phyloP scores from a whole-genome alignment of 1,140 invertebrate genomes.

The Drosophila fuyamai region DNA sequence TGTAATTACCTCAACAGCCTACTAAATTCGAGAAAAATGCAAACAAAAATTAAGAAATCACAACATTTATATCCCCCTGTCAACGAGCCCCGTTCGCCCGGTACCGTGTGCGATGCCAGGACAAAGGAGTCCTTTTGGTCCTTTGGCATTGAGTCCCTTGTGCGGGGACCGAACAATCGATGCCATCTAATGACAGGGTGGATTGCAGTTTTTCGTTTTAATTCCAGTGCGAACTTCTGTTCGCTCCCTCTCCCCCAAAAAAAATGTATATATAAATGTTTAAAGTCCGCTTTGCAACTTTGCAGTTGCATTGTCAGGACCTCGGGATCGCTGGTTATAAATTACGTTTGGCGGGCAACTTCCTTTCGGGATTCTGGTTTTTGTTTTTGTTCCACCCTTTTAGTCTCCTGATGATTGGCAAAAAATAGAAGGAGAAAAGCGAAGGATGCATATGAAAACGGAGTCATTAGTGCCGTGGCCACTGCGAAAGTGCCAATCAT shows the following conservation, averaged over 20 bases:
- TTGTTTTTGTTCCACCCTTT: slow-evolving; percentile 16
- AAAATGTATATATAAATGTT: neutral
- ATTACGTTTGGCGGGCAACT: slow-evolving; percentile 57
- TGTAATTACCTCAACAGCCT: slow-evolving; percentile 82
- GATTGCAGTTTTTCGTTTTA: slow-evolving; percentile 73
- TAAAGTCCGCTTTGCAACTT: slow-evolving; percentile 20
- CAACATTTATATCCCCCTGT: slow-evolving; percentile 83
- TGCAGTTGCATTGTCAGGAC: slow-evolving; percentile 61
- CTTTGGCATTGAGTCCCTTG: slow-evolving; percentile 6
- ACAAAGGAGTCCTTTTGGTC: slow-evolving; percentile 25
- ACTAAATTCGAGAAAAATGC: slow-evolving; percentile 83
- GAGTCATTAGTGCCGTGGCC: slow-evolving; percentile 33
- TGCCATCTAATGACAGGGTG: slow-evolving; percentile 77
- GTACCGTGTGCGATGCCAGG: slow-evolving; percentile 1
- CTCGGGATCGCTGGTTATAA: slow-evolving; percentile 56
- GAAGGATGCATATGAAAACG: slow-evolving; percentile 3
- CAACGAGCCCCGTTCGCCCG: slow-evolving; percentile 46
- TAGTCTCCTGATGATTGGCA: slow-evolving; percentile 32
- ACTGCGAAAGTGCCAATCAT: slow-evolving; percentile 30
- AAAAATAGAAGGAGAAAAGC: slow-evolving; percentile 1
- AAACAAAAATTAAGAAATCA: slow-evolving; percentile 85
- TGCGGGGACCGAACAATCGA: slow-evolving; percentile 62
- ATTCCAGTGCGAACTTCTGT: slow-evolving; percentile 72
- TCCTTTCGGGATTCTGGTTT: slow-evolving; percentile 8
- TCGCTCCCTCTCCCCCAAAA: slow-evolving; percentile 18